Base-by-base conservation (phyloP, 64 coral and sea anemone genomes). In the Montipora capricornis region DNA sequence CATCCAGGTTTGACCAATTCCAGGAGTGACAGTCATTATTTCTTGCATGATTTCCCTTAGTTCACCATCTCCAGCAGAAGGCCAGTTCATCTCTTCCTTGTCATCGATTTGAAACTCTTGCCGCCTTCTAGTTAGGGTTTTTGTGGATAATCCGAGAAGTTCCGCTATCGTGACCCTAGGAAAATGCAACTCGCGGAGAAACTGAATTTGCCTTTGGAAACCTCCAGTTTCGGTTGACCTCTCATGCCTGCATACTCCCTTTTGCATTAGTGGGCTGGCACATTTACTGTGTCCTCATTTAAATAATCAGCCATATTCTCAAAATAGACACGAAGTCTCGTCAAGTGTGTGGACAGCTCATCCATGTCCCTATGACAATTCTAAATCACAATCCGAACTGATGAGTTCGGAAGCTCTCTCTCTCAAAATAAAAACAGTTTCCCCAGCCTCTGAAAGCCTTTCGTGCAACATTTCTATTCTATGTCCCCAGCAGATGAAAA, bases 391-490 rank as follows among this genome's bases (percentile, higher is more conserved):
- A 87, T 83, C 55, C 74, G 49, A 78, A 49, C 55, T 61, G 17
- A 52, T 64, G 51, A 95, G 89, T 59, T 94, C 73, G 24, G 57
- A 16, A 80, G 79, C 87, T 47, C 52, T 68, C 77, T 89, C 84
- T 80, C 37, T 88, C 71, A 94, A 52, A 77, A 83, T 80, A 73
- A 85, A 77, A 75, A 93, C 83, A 20, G 93, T 83, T 89, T 94
- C 87, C 51, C 77, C 81, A 90, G 93, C 93, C 79, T 90, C 88
- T 55, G 89, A 90, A 83, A 95, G 93, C 88, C 88, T 87, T 90
- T 95, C 73, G 14, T 80, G 93, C 67, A 83, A 68, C 89, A 82
- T 55, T 84, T 95, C 88, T 76, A 89, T 62, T 77, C 53, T 52
- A 13, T 77, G n/a, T 58, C 53, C 45, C 8, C 10, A 78, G 60